A percentile compares a stretch with the other conserved stretches of the same genome.
phyloP scores from a whole-genome alignment of 2,797 vertebrate genomes.

The Etheostoma nigrum region DNA sequence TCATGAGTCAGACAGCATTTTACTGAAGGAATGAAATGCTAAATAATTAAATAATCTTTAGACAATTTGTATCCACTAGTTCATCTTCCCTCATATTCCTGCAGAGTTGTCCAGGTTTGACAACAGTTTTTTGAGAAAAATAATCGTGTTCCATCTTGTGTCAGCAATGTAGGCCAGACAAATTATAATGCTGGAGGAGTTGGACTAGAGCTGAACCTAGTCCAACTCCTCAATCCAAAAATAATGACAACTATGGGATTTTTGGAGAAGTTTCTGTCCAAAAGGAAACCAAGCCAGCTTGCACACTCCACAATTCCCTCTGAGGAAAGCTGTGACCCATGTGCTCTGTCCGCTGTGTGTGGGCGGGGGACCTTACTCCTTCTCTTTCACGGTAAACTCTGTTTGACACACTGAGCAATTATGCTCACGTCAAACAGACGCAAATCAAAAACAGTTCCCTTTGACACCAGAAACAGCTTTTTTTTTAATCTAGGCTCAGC shows the following conservation, averaged over 20 bases:
- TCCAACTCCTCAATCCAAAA: slow-evolving; percentile 63
- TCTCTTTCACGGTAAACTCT: slow-evolving; percentile 48
- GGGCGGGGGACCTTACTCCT: slow-evolving; percentile 20
- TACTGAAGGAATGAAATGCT: neutral
- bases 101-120: neutral
- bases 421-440: slow-evolving; percentile 55
- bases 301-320: slow-evolving; percentile 74
- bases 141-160: slow-evolving; percentile 36
- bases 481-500: slow-evolving; percentile 44
- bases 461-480: slow-evolving; percentile 29
- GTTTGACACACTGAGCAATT: slow-evolving; percentile 65
- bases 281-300: slow-evolving; percentile 79
- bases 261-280: slow-evolving; percentile 64
- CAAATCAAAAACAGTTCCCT: slow-evolving; percentile 56
- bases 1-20: neutral
- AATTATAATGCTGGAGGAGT: slow-evolving; percentile 49
- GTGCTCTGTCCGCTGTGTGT: slow-evolving; percentile 52
- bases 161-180: slow-evolving; percentile 61
- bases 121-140: slow-evolving; percentile 22
- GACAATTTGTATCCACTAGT: slow-evolving; percentile 1
- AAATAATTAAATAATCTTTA: slow-evolving; percentile 6
- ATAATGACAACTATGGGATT: slow-evolving; percentile 68
- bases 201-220: slow-evolving; percentile 40
- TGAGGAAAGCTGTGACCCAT: slow-evolving; percentile 65
- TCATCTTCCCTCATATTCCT: neutral